Conservation (phyloP, 1,140 invertebrate genomes). For the Drosophila mauritiana region DNA sequence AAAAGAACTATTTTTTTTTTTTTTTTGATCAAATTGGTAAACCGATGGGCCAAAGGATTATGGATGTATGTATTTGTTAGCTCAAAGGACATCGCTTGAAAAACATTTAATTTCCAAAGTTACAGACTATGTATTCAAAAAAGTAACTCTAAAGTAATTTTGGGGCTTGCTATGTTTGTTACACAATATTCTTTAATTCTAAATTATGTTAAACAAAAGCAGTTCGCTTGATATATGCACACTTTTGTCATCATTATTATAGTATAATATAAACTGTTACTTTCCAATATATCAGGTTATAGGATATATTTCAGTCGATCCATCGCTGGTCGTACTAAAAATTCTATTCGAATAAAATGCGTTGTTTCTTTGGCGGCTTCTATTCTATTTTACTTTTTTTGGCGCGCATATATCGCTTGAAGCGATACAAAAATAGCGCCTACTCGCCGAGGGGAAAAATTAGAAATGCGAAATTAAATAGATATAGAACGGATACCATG, state of each 20-base stretch:
- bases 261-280: neutral
- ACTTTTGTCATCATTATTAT: too few species aligned
- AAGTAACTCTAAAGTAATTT: neutral
- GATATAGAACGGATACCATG: conserved; percentile 26
- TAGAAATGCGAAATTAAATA: conserved; percentile 72
- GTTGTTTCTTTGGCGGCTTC: conserved; percentile 25
- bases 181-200: too few species aligned
- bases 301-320: neutral
- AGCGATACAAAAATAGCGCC: conserved; percentile 36
- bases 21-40: conserved; percentile 16
- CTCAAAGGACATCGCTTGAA: neutral
- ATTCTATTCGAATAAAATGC: conserved; percentile 28
- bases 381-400: conserved; percentile 26
- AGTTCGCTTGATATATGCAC: neutral
- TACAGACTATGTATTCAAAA: neutral
- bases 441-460: conserved; percentile 21
- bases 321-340: conserved; percentile 2
- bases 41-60: neutral
- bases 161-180: neutral
- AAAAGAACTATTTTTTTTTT: conserved; percentile 29
- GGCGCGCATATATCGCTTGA: conserved; percentile 19
- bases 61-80: neutral
- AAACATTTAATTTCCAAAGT: neutral
- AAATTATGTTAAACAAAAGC: too few species aligned
- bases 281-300: neutral